These are phyloP conservation scores for Lottia scabra DNA, from an alignment of 2,888 invertebrate genomes.

Conservation along the genomic window DNA sequence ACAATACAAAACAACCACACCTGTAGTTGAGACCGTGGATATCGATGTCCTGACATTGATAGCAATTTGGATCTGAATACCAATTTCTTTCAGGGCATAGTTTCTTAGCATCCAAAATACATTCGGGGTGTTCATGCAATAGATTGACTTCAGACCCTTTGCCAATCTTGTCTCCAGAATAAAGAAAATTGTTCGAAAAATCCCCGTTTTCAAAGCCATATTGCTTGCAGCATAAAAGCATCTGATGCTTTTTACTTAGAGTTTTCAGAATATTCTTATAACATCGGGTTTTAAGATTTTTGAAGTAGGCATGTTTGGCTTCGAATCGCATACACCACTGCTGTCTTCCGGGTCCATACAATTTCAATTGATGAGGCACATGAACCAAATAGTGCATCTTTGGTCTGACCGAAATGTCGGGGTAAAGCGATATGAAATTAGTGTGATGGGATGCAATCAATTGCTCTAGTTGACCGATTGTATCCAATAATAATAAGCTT, in stretches of 20 bases:
- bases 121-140: too few relatives aligned
- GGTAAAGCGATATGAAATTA: slow-evolving; percentile 25
- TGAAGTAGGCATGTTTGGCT: slow-evolving; percentile 37
- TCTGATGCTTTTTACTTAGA: slow-evolving; percentile 28
- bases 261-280: slow-evolving; percentile 31
- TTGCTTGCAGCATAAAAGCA: slow-evolving; percentile 25
- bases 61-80: too few relatives aligned
- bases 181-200: background rate
- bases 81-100: too few relatives aligned
- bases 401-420: slow-evolving; percentile 23
- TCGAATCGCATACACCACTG: slow-evolving; percentile 41
- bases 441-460: slow-evolving; percentile 8
- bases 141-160: too few relatives aligned
- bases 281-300: slow-evolving; percentile 21
- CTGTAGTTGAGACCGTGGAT: too few relatives aligned
- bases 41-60: too few relatives aligned
- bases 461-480: slow-evolving; percentile 8
- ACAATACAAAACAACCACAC: too few relatives aligned
- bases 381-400: slow-evolving; percentile 38
- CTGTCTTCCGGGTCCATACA: slow-evolving; percentile 33
- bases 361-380: slow-evolving; percentile 32
- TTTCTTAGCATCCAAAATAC: too few relatives aligned
- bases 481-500: too few relatives aligned
- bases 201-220: background rate
- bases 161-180: background rate